Base-by-base conservation (phyloP, 2,888 invertebrate species). In the Pegoplata infirma region DNA sequence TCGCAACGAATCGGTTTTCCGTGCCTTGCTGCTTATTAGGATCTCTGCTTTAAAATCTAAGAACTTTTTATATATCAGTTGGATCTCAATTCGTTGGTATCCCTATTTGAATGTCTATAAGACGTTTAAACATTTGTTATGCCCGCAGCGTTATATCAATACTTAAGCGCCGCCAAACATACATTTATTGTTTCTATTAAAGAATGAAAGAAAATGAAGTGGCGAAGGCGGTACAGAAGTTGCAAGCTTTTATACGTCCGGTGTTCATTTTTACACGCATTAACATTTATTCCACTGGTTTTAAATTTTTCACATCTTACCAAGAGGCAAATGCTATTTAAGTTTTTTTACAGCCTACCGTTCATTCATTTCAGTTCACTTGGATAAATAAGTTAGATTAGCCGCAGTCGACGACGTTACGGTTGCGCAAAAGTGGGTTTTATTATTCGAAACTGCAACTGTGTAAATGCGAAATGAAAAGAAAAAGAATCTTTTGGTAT, bases 381-480 rank as follows among this genome's bases (percentile, higher is more conserved):
- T 17, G 40, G n/a, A 63, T 61, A 68, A n/a, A n/a, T n/a, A n/a
- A 28, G 16, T 25, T 16, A 49, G 59, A 67, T 74, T 59, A 67
- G 67, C 6, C 16, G 44, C 25, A 40, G 46, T 25, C 55, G 25
- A 59, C 28, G 75, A 68, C 25, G 23, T 7, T 46, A n/a, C n/a
- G n/a, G 12, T 56, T 36, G 47, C 12, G 19, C 51, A 14, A 51
- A 78, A 75, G 51, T 79, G 49, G 61, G 56, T 56, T 81, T 46
- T 58, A 17, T 21, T 46, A 64, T 59, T 44, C 72, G 84, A 84
- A 87, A 86, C 83, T 85, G 87, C 86, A 87, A 87, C 87, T 82
- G 86, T 85, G 84, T 78, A 83, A 84, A 82, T 83, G 82, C 49
- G 40, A 56, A n/a, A 56, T 5, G 7, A 23, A 23, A 47, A n/a